Percentiles rank a stretch among this genome's conserved stretches.
Evolutionary conservation across 1,140 invertebrate species (phyloP).

Genomic region (Anagrus nilaparvatae): DNA sequence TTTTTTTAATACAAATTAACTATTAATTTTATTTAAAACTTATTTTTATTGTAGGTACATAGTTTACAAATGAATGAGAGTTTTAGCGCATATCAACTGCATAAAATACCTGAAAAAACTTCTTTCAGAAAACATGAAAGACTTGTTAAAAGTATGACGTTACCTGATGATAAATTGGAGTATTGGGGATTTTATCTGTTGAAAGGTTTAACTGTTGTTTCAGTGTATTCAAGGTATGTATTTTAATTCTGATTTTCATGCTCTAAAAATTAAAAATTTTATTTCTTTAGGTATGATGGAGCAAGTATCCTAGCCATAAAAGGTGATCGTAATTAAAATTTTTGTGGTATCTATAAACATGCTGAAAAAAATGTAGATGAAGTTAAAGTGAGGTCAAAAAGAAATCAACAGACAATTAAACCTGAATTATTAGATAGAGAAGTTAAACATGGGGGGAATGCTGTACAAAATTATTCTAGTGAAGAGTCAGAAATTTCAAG

Average conservation of each 20-base stretch:
- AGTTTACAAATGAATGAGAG: slow-evolving; percentile 63
- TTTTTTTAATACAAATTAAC: too few relatives aligned
- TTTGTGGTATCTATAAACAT: slow-evolving; percentile 64
- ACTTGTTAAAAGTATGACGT: slow-evolving; percentile 67
- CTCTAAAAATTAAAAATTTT: neutral
- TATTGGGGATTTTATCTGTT: slow-evolving; percentile 83
- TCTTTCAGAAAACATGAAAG: slow-evolving; percentile 61
- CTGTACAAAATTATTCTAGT: slow-evolving; percentile 46
- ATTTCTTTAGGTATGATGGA: slow-evolving; percentile 48
- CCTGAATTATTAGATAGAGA: slow-evolving; percentile 55
- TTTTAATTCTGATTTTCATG: slow-evolving; percentile 4
- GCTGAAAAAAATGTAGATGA: slow-evolving; percentile 26
- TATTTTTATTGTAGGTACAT: too few relatives aligned
- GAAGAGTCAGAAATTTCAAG: slow-evolving; percentile 59
- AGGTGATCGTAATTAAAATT: slow-evolving; percentile 61
- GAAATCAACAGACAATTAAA: slow-evolving; percentile 43
- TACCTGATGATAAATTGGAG: slow-evolving; percentile 76
- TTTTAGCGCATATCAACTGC: slow-evolving; percentile 75
- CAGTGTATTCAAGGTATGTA: slow-evolving; percentile 63
- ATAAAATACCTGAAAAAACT: slow-evolving; percentile 55
- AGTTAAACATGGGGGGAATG: slow-evolving; percentile 55
- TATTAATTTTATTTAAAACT: too few relatives aligned
- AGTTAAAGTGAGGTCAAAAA: slow-evolving; percentile 24
- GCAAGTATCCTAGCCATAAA: slow-evolving; percentile 68
- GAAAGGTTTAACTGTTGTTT: slow-evolving; percentile 61